Base-by-base conservation (phyloP, 2,888 invertebrate genomes). In the Desoria tigrina region DNA sequence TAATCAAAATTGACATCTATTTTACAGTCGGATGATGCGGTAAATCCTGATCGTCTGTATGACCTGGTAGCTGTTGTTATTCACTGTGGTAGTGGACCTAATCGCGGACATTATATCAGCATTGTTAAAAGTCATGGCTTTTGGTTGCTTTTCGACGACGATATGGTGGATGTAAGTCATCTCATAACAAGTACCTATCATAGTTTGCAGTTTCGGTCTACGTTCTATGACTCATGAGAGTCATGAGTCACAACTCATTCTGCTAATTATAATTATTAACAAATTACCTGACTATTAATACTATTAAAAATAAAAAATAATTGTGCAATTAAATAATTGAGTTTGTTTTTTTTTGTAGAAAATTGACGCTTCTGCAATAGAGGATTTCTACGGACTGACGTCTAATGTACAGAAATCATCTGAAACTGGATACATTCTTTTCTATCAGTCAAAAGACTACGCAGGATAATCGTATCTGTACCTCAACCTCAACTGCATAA, bases 71-170 rank as follows among this genome's bases (percentile, higher is more conserved):
- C 99, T 50, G 98, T 99, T 76, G 99, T 99, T 75, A 96, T 99
- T 78, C 99, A 99, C 83, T 99, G 99, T 82, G 99, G 99, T 72
- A 96, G 95, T 73, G 98, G 99, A 58, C 97, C 98, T 76, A 99
- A 99, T 84, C 87, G 99, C 68, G 99, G 99, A 28, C 99, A 99
- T 82, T 99, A 99, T 83, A 99, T 99, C 82, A 96, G 95, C 81
- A 96, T 99, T 81, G 99, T 99, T 65, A 99, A 99, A 83, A 95
- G 95, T 81, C 96, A 98, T 83, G 96, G 97, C 63, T 93, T 98
- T 82, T 99, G 99, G 99, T 84, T 99, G 75, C 87, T 99, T 4
- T 99, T 99, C 83, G 99, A 99, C 81, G 99, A 99, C 82, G 99
- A 99, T 80, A 95, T 98, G 89, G 99, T 99, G 73, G 99, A 99